Conservation (phyloP, 2,797 vertebrate genomes). For the Fistularia tabacaria region DNA sequence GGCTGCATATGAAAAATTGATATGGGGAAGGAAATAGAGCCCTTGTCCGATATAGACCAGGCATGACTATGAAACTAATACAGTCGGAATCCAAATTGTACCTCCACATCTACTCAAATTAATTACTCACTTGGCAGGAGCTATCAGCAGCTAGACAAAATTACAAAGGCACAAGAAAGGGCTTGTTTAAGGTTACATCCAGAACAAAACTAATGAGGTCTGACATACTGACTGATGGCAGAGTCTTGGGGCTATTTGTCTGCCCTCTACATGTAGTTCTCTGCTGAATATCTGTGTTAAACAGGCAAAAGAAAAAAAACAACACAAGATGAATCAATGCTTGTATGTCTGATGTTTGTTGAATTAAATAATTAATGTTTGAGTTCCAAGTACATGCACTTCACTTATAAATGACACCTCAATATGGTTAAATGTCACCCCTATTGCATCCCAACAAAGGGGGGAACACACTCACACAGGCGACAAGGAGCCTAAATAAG, state of each 20-base stretch:
- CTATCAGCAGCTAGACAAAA: slow-evolving; percentile 62
- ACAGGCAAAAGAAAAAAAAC: neutral
- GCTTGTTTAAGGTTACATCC: slow-evolving; percentile 63
- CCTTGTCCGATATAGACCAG: slow-evolving; percentile 45
- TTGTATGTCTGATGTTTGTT: neutral
- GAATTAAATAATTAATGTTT: neutral
- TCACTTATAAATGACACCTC: too few relatives aligned
- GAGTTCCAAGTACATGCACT: too few relatives aligned
- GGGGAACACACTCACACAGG: slow-evolving; percentile 26
- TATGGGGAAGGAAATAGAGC: slow-evolving; percentile 74
- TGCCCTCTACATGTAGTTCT: slow-evolving; percentile 20
- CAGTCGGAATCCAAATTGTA: slow-evolving; percentile 55
- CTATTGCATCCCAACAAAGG: slow-evolving; percentile 27
- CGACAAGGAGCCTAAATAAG: slow-evolving; percentile 50
- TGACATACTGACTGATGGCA: slow-evolving; percentile 60
- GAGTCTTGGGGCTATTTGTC: slow-evolving; percentile 49
- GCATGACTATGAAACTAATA: slow-evolving; percentile 46
- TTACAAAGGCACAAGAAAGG: slow-evolving; percentile 61
- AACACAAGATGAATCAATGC: slow-evolving; percentile 2
- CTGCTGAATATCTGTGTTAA: slow-evolving; percentile 14
- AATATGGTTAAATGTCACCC: neutral
- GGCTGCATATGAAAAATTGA: slow-evolving; percentile 75
- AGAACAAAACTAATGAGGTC: slow-evolving; percentile 58
- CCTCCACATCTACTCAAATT: slow-evolving; percentile 66
- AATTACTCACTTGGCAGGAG: slow-evolving; percentile 60